Evolutionary conservation across 2,888 invertebrate genomes (phyloP).

Genomic region (Mesochorus sp.): DNA sequence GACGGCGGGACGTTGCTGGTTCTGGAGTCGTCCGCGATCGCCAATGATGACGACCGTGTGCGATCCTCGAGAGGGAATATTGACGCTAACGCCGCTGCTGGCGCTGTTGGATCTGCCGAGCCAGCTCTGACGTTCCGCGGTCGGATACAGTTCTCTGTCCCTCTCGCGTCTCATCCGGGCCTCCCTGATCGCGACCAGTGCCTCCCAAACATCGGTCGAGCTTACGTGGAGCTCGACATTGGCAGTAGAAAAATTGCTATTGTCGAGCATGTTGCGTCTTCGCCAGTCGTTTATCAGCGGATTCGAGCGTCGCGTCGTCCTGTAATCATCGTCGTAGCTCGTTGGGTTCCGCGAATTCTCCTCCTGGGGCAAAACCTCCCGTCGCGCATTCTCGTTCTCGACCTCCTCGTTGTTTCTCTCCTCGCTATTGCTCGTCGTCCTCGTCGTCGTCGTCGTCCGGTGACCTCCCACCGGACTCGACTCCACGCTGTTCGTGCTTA

Average conservation of each 20-base stretch:
- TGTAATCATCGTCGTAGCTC: conserved; percentile 53
- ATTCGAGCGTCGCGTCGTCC: conserved; percentile 67
- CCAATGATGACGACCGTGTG: conserved; percentile 80
- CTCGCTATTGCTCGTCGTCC: conserved; percentile 58
- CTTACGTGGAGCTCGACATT: conserved; percentile 81
- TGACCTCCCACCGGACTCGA: too few relatives aligned
- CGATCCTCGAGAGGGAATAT: conserved; percentile 71
- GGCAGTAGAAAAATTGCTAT: conserved; percentile 73
- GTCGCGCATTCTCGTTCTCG: too few relatives aligned
- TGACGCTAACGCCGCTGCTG: conserved; percentile 72
- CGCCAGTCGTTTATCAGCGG: conserved; percentile 70
- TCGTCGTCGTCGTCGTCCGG: too few relatives aligned
- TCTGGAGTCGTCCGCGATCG: conserved; percentile 73
- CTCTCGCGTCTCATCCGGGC: conserved; percentile 85
- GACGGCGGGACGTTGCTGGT: conserved; percentile 72
- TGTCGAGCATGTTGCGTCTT: conserved; percentile 71
- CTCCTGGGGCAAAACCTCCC: too few relatives aligned
- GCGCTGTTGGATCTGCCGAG: conserved; percentile 70
- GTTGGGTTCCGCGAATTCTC: conserved; percentile 49
- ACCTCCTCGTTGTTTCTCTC: conserved; percentile 62
- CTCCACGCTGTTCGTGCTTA: conserved; percentile 61
- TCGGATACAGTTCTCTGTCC: conserved; percentile 77
- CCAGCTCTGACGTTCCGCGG: conserved; percentile 67
- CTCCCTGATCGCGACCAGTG: conserved; percentile 86
- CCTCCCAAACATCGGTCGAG: conserved; percentile 87